phyloP scores from a whole-genome alignment of 2,113 vertebrate genomes.

The Leptobrachium leishanense region DNA sequence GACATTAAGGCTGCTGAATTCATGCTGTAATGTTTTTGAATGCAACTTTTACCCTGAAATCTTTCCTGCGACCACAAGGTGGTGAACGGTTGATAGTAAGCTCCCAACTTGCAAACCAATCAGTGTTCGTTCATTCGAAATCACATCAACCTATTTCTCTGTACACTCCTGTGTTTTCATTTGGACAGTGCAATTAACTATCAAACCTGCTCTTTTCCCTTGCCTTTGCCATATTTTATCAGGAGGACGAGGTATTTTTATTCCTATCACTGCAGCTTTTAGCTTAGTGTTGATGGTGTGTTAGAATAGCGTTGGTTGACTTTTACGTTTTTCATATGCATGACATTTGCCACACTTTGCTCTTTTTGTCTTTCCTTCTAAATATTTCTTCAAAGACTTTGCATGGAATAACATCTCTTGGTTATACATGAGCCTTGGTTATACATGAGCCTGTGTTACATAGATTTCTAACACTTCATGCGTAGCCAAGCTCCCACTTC shows the following conservation, averaged over 20 bases:
- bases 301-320: conserved; percentile 64
- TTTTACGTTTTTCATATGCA: conserved; percentile 62
- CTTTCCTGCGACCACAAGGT: too few species aligned
- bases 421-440: conserved; percentile 37
- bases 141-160: background rate
- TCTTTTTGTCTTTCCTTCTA: conserved; percentile 4
- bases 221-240: conserved; percentile 69
- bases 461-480: background rate
- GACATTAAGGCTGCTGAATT: too few species aligned
- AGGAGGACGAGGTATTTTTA: conserved; percentile 94
- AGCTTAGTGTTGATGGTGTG: conserved; percentile 62
- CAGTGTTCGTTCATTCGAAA: background rate
- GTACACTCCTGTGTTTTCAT: conserved; percentile 11
- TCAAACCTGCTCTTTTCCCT: conserved; percentile 73
- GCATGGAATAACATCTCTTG: conserved; percentile 23
- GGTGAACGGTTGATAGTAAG: too few species aligned
- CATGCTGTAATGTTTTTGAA: too few species aligned
- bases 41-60: too few species aligned
- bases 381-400: background rate
- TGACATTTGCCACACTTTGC: conserved; percentile 60
- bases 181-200: conserved; percentile 63
- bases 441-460: background rate
- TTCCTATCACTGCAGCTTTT: conserved; percentile 58
- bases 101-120: too few species aligned
- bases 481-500: conserved; percentile 16